These are phyloP conservation scores for Atta cephalotes DNA, from an alignment of 1,140 invertebrate species.

Conservation along the genomic window DNA sequence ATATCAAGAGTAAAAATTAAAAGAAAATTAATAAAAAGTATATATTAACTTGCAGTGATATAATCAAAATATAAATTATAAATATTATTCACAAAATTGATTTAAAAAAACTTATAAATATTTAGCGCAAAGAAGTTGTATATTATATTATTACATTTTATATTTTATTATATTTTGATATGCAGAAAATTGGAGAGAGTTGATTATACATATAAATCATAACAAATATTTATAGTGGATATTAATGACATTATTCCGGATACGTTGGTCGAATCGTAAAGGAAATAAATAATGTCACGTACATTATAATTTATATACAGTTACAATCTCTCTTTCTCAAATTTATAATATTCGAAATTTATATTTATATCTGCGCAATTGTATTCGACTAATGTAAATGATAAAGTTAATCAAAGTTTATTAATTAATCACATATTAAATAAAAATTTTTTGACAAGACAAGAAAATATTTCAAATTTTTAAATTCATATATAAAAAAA, in stretches of 20 bases:
- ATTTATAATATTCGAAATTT: conserved; percentile 20
- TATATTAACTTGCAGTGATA: neutral
- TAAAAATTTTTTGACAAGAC: neutral
- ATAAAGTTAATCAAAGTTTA: neutral
- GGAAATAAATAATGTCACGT: neutral
- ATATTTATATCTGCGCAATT: neutral
- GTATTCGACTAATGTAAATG: neutral
- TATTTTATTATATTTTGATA: neutral
- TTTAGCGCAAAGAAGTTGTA: neutral
- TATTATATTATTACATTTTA: neutral
- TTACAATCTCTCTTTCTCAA: conserved; percentile 11
- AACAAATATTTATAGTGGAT: conserved; percentile 28
- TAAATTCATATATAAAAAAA: neutral
- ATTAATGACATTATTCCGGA: conserved; percentile 45
- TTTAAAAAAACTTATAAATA: conserved; percentile 25
- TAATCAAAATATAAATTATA: conserved; percentile 9
- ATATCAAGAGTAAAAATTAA: neutral
- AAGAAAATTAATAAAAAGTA: neutral
- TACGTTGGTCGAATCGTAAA: neutral
- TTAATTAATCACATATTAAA: neutral
- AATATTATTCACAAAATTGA: conserved; percentile 9
- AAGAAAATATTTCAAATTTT: neutral
- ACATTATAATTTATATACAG: conserved; percentile 9
- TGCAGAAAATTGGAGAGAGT: neutral
- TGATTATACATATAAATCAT: conserved; percentile 45